Evolutionary conservation across 1,140 invertebrate species (phyloP).

Genomic region (Nephila pilipes): DNA sequence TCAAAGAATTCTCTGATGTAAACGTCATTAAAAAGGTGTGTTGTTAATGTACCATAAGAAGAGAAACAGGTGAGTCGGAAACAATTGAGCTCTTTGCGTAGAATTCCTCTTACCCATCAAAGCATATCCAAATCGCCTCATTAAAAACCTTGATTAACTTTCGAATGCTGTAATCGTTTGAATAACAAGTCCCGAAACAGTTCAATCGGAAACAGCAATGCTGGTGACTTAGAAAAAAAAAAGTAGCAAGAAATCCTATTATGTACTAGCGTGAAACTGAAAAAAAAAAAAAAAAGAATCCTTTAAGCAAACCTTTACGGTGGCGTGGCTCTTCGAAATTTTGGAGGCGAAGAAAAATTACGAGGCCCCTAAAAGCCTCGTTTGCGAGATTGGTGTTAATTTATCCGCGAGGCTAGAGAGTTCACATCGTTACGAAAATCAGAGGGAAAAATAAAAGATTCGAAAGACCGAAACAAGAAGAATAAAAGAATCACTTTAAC

Average conservation of each 20-base stretch:
- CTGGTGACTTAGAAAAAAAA: background rate
- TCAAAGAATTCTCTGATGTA: too few species aligned
- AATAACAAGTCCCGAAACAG: background rate
- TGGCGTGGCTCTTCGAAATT: constrained; percentile 6
- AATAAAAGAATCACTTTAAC: background rate
- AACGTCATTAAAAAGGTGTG: too few species aligned
- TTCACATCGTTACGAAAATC: background rate
- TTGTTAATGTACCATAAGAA: too few species aligned
- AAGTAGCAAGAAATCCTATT: background rate
- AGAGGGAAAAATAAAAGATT: background rate
- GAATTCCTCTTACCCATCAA: background rate
- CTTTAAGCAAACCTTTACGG: background rate
- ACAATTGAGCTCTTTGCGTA: too few species aligned
- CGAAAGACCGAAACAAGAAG: background rate
- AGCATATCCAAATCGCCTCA: background rate
- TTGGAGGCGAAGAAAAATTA: background rate
- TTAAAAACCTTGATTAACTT: constrained; percentile 12
- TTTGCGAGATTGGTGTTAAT: constrained; percentile 31
- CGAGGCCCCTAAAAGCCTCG: background rate
- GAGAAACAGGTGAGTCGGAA: too few species aligned
- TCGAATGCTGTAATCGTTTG: background rate
- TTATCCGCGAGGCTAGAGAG: background rate
- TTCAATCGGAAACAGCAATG: background rate
- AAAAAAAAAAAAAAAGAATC: background rate
- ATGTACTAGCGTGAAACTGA: background rate